Evolutionary conservation across 2,797 vertebrate species (phyloP).

Genomic region (Passerculus sandwichensis): DNA sequence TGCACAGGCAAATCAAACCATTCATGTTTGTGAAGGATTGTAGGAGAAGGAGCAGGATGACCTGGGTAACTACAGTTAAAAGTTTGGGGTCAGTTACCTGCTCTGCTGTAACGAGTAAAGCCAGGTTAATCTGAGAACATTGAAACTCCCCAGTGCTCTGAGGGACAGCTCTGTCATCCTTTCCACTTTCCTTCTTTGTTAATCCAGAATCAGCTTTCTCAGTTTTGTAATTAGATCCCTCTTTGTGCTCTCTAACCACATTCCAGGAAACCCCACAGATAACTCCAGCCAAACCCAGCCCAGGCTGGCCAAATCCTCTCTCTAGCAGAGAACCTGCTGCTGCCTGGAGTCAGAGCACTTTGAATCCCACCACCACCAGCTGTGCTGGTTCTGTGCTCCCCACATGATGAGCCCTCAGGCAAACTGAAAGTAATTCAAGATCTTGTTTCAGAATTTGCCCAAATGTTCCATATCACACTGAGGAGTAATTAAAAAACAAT

Average conservation of each 20-base stretch:
- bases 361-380: not conserved
- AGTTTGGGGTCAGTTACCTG: not conserved
- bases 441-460: not conserved
- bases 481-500: not conserved
- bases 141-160: not conserved
- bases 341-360: not conserved
- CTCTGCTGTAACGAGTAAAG: not conserved
- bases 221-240: not conserved
- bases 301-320: not conserved
- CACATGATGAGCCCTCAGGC: not conserved
- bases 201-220: not conserved
- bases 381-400: not conserved
- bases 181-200: not conserved
- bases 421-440: not conserved
- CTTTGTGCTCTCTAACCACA: rapidly evolving
- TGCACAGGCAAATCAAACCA: not conserved
- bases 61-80: not conserved
- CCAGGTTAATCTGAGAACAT: not conserved
- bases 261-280: not conserved
- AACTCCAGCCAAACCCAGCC: not conserved
- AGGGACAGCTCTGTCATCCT: not conserved
- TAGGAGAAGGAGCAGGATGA: not conserved
- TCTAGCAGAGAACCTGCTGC: not conserved
- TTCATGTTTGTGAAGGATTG: not conserved
- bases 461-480: not conserved